phyloP scores from a whole-genome alignment of 2,888 invertebrate genomes.

The Selenia dentaria region DNA sequence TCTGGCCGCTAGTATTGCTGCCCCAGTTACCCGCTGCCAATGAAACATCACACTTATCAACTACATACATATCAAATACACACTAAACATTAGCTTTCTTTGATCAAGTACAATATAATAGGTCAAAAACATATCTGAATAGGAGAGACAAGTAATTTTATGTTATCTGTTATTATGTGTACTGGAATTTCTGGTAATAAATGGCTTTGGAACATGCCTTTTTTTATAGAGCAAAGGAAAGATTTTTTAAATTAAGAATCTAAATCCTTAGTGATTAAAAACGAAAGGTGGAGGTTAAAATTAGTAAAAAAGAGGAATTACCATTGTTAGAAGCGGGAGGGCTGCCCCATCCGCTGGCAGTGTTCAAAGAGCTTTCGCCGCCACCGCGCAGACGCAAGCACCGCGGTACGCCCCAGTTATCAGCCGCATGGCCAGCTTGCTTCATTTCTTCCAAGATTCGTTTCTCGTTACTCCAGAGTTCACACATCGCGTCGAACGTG shows the following conservation, averaged over 20 bases:
- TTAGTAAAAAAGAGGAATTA: conserved; percentile 34
- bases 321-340: conserved; percentile 89
- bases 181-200: too few relatives aligned
- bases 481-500: conserved; percentile 76
- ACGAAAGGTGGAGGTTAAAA: not conserved
- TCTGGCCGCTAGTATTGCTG: conserved; percentile 72
- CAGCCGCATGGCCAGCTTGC: conserved; percentile 42
- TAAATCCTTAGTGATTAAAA: not conserved
- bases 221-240: too few relatives aligned
- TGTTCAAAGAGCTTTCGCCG: conserved; percentile 92
- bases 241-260: too few relatives aligned
- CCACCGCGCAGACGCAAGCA: conserved; percentile 89
- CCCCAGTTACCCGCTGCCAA: conserved; percentile 80
- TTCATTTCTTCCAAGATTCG: conserved; percentile 54
- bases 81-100: conserved; percentile 17
- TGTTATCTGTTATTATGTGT: too few relatives aligned
- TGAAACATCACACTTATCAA: conserved; percentile 36
- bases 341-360: conserved; percentile 91
- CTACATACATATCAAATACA: conserved; percentile 16
- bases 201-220: too few relatives aligned
- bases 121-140: too few relatives aligned
- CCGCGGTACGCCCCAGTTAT: conserved; percentile 86
- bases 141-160: conserved; percentile 1
- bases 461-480: conserved; percentile 63
- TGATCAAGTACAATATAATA: not conserved